Conservation (phyloP, 2,888 invertebrate genomes). For the Pedicia rivosa region DNA sequence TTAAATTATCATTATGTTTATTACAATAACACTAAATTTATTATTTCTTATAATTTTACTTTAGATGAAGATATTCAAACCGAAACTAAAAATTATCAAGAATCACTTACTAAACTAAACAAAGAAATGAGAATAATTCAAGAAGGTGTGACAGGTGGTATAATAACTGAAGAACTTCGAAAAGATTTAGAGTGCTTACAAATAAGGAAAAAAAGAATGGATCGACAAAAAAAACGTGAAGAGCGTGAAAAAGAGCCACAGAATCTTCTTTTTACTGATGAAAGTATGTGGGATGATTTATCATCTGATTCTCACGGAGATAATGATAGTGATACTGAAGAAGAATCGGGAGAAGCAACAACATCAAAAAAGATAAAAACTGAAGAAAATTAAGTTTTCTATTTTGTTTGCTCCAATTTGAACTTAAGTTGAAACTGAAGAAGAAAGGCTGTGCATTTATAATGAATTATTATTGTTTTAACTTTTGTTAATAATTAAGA, state of each 20-base stretch:
- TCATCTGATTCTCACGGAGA: conserved; percentile 16
- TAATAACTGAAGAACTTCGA: conserved; percentile 4
- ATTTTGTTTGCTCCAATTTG: no score
- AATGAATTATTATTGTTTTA: not conserved
- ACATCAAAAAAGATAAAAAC: not conserved
- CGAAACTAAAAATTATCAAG: conserved; percentile 15
- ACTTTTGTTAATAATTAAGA: not conserved
- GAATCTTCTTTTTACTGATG: conserved; percentile 19
- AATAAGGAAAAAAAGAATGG: conserved; percentile 13
- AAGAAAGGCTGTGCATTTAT: no score
- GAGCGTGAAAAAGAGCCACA: conserved; percentile 15
- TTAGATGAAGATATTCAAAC: conserved; percentile 14
- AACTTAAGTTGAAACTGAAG: no score
- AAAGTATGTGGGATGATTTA: conserved; percentile 16
- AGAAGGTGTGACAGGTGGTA: conserved; percentile 1
- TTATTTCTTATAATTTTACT: not conserved
- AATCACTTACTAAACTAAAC: conserved; percentile 12
- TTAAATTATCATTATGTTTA: not conserved
- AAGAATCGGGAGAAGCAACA: conserved; percentile 9
- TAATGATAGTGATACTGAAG: conserved; percentile 12
- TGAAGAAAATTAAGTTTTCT: no score
- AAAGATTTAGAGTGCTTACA: conserved; percentile 11
- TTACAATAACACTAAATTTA: not conserved
- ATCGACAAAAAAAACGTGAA: conserved; percentile 14
- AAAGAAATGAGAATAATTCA: conserved; percentile 5